Conservation (phyloP, 2,888 invertebrate species). For the Galeopsomyia nigrocyanea region DNA sequence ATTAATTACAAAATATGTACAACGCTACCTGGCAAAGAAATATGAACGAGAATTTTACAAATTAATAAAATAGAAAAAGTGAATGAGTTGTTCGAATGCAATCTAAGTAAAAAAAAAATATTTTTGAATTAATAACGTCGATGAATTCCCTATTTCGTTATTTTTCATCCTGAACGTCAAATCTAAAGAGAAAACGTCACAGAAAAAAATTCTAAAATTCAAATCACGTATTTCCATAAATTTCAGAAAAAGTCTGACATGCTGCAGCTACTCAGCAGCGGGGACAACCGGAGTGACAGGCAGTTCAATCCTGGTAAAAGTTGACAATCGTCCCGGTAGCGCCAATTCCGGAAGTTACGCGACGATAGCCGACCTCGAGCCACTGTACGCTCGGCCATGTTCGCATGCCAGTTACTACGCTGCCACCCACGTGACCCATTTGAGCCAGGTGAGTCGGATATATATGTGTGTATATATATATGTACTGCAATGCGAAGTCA, state of each 20-base stretch:
- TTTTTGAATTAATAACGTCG: too few relatives aligned
- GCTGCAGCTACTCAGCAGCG: constrained; percentile 82
- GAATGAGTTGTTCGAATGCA: too few relatives aligned
- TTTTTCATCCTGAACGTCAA: too few relatives aligned
- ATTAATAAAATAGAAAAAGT: too few relatives aligned
- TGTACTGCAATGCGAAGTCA: too few relatives aligned
- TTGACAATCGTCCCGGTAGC: constrained; percentile 83
- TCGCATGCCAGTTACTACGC: constrained; percentile 83
- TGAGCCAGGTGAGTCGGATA: constrained; percentile 76
- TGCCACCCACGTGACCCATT: constrained; percentile 82
- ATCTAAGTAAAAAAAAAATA: too few relatives aligned
- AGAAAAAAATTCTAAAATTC: background rate
- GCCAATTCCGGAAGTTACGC: constrained; percentile 85
- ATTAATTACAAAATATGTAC: too few relatives aligned
- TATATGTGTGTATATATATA: too few relatives aligned
- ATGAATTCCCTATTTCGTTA: too few relatives aligned
- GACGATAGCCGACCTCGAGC: constrained; percentile 84
- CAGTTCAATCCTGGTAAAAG: constrained; percentile 78
- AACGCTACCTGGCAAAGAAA: too few relatives aligned
- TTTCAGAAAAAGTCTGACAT: constrained; percentile 66
- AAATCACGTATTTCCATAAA: background rate
- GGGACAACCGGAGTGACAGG: constrained; percentile 81
- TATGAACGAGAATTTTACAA: too few relatives aligned
- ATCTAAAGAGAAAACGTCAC: background rate
- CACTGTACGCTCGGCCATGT: constrained; percentile 69